Evolutionary conservation across 2,797 vertebrate genomes (phyloP).

Genomic region (Pogonophryne albipinna): DNA sequence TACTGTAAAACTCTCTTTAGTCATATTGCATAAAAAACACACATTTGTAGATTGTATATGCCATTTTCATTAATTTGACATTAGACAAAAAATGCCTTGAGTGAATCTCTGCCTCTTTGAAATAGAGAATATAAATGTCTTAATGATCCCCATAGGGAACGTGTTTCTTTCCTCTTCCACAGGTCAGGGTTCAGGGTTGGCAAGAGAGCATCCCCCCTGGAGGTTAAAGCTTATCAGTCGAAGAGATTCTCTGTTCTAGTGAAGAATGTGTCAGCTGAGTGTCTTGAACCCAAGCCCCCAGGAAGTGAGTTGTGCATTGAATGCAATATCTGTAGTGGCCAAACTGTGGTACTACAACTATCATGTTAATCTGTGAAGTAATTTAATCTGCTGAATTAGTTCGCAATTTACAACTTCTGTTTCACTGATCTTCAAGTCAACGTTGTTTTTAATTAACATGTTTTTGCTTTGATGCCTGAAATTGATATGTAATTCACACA

Average conservation of each 20-base stretch:
- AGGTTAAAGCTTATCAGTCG: slow-evolving; percentile 17
- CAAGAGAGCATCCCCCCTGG: slow-evolving; percentile 18
- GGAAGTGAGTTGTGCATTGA: no score
- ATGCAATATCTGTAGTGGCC: no score
- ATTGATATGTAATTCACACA: no score
- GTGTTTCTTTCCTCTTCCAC: background rate
- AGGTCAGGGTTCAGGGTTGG: slow-evolving; percentile 39
- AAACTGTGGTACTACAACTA: no score
- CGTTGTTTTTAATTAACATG: no score
- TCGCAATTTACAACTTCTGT: no score
- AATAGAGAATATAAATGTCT: background rate
- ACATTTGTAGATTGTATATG: background rate
- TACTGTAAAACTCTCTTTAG: background rate
- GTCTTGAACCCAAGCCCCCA: slow-evolving; percentile 13
- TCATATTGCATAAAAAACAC: background rate
- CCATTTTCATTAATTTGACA: background rate
- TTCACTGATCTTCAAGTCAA: no score
- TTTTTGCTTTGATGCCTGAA: no score
- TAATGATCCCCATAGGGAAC: slow-evolving; percentile 8
- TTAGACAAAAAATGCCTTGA: background rate
- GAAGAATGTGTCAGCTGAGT: slow-evolving; percentile 28
- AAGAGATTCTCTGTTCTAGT: slow-evolving; percentile 27
- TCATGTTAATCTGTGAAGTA: no score
- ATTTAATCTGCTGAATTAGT: no score
- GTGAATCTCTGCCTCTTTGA: background rate